Evolutionary conservation across 2,797 vertebrate species (phyloP).

Genomic region (Gallinago stenura): DNA sequence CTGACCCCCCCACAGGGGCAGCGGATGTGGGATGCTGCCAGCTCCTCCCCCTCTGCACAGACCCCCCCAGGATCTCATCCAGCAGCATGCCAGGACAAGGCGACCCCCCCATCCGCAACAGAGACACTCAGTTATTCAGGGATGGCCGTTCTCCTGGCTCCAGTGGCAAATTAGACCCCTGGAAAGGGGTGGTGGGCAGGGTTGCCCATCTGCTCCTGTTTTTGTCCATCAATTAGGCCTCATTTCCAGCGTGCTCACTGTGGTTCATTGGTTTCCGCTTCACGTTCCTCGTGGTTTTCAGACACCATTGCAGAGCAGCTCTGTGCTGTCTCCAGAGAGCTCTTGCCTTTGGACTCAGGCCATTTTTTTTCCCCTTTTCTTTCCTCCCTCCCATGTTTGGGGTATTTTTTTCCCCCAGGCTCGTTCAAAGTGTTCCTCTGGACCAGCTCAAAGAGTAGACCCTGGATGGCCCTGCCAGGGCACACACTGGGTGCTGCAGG

Average conservation of each 20-base stretch:
- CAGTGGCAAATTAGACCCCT: slow-evolving; percentile 32
- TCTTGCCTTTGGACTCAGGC: neutral
- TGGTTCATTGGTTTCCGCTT: slow-evolving; percentile 64
- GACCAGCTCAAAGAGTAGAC: neutral
- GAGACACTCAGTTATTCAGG: fast-evolving
- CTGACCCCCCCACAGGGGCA: neutral
- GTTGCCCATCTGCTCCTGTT: slow-evolving; percentile 53
- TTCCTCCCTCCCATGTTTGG: fast-evolving
- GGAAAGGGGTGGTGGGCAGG: slow-evolving; percentile 50
- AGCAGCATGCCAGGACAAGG: neutral
- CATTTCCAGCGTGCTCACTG: neutral
- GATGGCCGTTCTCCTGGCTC: neutral
- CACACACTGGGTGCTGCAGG: neutral
- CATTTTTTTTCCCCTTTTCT: neutral
- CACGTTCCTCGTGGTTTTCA: slow-evolving; percentile 43
- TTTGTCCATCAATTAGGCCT: slow-evolving; percentile 69
- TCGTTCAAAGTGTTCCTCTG: fast-evolving
- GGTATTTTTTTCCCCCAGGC: neutral
- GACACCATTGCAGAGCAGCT: neutral
- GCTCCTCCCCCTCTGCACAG: fast-evolving
- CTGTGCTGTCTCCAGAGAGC: neutral
- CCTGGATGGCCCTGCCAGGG: fast-evolving
- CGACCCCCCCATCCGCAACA: fast-evolving
- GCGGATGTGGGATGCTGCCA: fast-evolving
- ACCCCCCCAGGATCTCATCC: fast-evolving